Percentiles rank a stretch among this genome's conserved stretches.
Evolutionary conservation across 1,140 invertebrate species (phyloP).

Genomic region (Eurosta solidaginis): DNA sequence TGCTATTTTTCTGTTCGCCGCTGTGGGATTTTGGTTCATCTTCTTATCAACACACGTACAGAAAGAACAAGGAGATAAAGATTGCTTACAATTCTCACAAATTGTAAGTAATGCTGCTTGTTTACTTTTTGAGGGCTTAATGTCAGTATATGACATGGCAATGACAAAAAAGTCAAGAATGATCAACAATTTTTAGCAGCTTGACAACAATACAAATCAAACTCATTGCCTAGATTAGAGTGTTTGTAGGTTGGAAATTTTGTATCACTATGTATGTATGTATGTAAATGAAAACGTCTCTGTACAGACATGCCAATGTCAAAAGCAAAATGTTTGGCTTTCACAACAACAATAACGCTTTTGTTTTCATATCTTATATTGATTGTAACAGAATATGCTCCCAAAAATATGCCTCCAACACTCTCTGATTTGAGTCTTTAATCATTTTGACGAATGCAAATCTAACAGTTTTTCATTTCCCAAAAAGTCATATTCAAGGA

Average conservation of each 20-base stretch:
- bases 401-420: neutral
- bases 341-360: too few relatives aligned
- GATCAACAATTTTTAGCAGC: neutral
- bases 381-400: too few relatives aligned
- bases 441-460: neutral
- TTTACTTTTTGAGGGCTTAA: neutral
- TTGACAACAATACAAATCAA: neutral
- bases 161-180: slow-evolving; percentile 1
- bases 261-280: too few relatives aligned
- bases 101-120: neutral
- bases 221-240: neutral
- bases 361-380: too few relatives aligned
- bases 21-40: too few relatives aligned
- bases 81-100: too few relatives aligned
- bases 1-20: too few relatives aligned
- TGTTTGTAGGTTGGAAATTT: too few relatives aligned
- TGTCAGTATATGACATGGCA: neutral
- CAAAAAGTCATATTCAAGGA: too few relatives aligned
- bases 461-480: neutral
- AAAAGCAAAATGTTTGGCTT: neutral
- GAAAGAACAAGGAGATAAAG: too few relatives aligned
- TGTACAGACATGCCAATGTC: neutral
- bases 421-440: neutral
- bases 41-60: too few relatives aligned
- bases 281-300: too few relatives aligned